Percentiles rank a stretch among this genome's conserved stretches.
These are phyloP conservation scores for Dendrolimus punctatus DNA, from an alignment of 1,140 invertebrate genomes.

Conservation along the genomic window DNA sequence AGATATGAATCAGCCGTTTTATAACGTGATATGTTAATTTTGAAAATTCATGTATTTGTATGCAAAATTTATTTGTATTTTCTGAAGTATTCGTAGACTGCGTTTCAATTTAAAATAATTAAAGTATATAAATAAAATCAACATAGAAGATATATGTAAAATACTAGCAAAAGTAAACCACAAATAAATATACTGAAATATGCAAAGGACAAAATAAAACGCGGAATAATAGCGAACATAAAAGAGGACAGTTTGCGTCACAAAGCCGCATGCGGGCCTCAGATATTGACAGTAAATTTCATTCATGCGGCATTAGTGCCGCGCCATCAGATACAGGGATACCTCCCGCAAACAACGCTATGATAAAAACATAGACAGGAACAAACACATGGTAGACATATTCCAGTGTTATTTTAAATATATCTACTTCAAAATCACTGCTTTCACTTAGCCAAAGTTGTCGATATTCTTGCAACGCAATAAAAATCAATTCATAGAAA, in stretches of 20 bases:
- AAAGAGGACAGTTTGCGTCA: slow-evolving; percentile 65
- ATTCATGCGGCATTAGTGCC: slow-evolving; percentile 70
- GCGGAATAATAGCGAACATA: slow-evolving; percentile 55
- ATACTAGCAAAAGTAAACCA: slow-evolving; percentile 21
- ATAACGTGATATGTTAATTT: too few species aligned
- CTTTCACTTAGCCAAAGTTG: too few species aligned
- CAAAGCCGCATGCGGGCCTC: slow-evolving; percentile 68
- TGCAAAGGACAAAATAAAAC: slow-evolving; percentile 49
- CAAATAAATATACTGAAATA: slow-evolving; percentile 49
- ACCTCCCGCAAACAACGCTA: slow-evolving; percentile 47
- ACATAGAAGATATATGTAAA: slow-evolving; percentile 18
- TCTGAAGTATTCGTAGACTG: too few species aligned
- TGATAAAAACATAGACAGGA: slow-evolving; percentile 18
- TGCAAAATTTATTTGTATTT: too few species aligned
- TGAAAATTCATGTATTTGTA: too few species aligned
- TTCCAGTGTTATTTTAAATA: too few species aligned
- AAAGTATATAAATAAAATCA: slow-evolving; percentile 13
- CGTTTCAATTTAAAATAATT: background rate
- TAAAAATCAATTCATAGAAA: too few species aligned
- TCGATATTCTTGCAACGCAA: too few species aligned
- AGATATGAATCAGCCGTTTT: too few species aligned
- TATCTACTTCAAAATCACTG: too few species aligned
- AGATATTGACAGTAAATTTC: slow-evolving; percentile 72
- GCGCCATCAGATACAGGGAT: slow-evolving; percentile 64
- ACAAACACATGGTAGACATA: background rate